phyloP scores from a whole-genome alignment of 2,888 invertebrate species.

The Plemyria rubiginata region DNA sequence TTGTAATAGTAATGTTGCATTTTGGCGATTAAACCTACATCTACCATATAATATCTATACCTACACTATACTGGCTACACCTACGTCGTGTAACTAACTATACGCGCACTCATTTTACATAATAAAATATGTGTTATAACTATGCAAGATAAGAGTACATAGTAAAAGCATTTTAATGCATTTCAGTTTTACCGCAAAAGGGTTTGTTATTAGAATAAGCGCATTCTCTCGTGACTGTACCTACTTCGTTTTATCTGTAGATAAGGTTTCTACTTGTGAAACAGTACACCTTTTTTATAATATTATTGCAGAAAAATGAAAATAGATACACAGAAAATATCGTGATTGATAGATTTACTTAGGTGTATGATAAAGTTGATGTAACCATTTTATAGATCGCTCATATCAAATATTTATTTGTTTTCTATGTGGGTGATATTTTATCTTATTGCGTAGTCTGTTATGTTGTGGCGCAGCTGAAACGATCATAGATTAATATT shows the following conservation, averaged over 20 bases:
- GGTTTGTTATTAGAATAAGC: slow-evolving; percentile 3
- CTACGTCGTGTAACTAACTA: background rate
- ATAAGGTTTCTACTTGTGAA: background rate
- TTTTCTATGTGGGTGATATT: slow-evolving; percentile 11
- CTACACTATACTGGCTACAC: background rate
- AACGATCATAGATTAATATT: slow-evolving; percentile 23
- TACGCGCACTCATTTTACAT: background rate
- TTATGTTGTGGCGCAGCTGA: slow-evolving; percentile 22
- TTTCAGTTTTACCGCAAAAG: background rate
- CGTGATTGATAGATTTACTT: too few relatives aligned
- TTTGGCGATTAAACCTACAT: background rate
- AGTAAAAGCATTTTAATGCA: background rate
- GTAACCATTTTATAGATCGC: slow-evolving; percentile 3
- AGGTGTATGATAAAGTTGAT: too few relatives aligned
- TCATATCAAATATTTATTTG: slow-evolving; percentile 23
- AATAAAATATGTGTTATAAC: background rate
- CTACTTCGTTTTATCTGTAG: slow-evolving; percentile 6
- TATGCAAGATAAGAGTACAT: too few relatives aligned
- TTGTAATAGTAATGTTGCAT: background rate
- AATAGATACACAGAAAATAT: slow-evolving; percentile 1
- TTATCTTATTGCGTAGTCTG: slow-evolving; percentile 12
- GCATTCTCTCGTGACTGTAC: slow-evolving; percentile 1
- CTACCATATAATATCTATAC: background rate
- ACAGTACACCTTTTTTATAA: background rate
- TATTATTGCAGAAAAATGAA: too few relatives aligned